Base-by-base conservation (phyloP, 2,888 invertebrate species). In the Galerucella calmariensis region DNA sequence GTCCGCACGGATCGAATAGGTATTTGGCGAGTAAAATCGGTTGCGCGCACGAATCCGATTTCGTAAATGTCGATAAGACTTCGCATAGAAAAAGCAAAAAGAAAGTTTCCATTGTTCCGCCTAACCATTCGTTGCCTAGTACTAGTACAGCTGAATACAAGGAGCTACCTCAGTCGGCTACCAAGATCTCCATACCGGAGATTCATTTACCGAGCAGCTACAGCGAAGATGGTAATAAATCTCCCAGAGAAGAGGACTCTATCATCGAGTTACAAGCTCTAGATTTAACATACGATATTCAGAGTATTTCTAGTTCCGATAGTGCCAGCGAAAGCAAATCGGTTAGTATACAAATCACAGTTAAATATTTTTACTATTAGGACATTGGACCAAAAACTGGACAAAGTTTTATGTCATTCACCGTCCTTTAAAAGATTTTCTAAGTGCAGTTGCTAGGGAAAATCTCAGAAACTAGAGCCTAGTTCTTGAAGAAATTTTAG, bases 21-120 rank as follows among this genome's bases (percentile, higher is more conserved):
- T 80, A 81, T 62, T 89, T 90, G 88, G 89, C 83, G 88, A 89
- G 88, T 88, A 89, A 85, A 85, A 89, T 72, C 58, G 75, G 79
- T 27, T 77, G 84, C 75, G 81, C 82, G 77, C 81, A 82, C 73
- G 81, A 83, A 75, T 77, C 81, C 77, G 83, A 82, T 71, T 85
- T 83, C 81, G 82, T 83, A 65, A 82, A 83, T 48, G 83, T 85
- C 62, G 86, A 86, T 78, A 84, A 84, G 77, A 77, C 82, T 75
- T 78, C 81, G 35, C 76, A 83, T 65, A 77, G 77, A 70, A 82
- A 83, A 75, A 79, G 78, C 83, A 86, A 86, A 80, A 88, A 88
- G 80, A 88, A 89, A 81, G 89, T 89, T 69, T 81, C 78, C 27
- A 79, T 79, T 58, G 88, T 88, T 72, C 85, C 86, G 74, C 84